Base-by-base conservation (phyloP, 2,113 vertebrate genomes). In the Erpornis zantholeuca region DNA sequence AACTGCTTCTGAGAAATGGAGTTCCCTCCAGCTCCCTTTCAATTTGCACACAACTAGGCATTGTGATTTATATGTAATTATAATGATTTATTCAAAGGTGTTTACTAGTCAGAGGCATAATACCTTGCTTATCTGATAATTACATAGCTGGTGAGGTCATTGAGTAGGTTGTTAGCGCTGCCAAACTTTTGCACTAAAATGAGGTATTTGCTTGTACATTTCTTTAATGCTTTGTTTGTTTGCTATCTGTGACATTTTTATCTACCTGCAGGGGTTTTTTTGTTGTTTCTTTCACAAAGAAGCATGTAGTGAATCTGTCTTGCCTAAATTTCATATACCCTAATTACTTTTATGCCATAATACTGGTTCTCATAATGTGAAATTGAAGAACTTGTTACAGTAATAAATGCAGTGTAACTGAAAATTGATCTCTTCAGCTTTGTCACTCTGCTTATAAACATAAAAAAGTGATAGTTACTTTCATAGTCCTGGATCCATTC, bases 21-120 rank as follows among this genome's bases (percentile, higher is more conserved):
- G 77, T 90, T 90, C 49, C 47, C 82, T 92, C 53, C 80, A 94
- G 72, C 69, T 69, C 80, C 69, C 57, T 95, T 95, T 88, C 72
- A 36, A n/a, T 94, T 93, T 92, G 44, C 80, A 86, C 79, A 88
- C 49, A 93, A 60, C 69, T 53, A 88, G 72, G 83, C 82, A 82
- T 96, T 96, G 93, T 95, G 79, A 42, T 88, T 94, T 93, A 70
- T 75, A 71, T 61, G 42, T 83, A 93, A 78, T 95, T 94, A 86
- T 61, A 92, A 95, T 92, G 76, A 96, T 94, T 96, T 93, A 95
- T 95, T 96, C 79, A 60, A 92, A 96, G 53, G 76, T 95, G 72
- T 90, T 96, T 88, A 90, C 59, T 73, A 86, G 88, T 83, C 76
- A 78, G 81, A 92, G 49, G 40, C 85, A 71, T 49, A 94, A 87